A percentile compares a stretch with the other conserved stretches of the same genome.
Evolutionary conservation across 2,888 invertebrate species (phyloP).

Genomic region (Rhagonycha lutea): DNA sequence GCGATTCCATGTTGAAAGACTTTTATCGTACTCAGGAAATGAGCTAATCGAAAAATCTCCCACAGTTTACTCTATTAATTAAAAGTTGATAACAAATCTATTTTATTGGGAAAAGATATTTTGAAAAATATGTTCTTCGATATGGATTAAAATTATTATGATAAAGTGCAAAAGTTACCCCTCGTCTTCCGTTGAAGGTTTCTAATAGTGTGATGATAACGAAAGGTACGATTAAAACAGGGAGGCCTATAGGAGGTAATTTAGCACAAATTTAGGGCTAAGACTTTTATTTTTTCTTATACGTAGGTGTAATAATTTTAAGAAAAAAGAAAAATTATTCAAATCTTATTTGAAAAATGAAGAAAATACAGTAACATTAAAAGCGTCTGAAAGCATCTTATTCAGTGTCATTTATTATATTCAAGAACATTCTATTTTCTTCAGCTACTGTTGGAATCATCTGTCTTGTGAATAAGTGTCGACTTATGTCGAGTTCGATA

Average conservation of each 20-base stretch:
- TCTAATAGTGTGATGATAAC: too few relatives aligned
- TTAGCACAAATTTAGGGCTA: neutral
- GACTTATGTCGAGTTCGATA: slow-evolving; percentile 7
- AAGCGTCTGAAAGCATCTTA: neutral
- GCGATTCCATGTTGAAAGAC: too few relatives aligned
- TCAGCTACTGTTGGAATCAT: slow-evolving; percentile 1
- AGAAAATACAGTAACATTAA: neutral
- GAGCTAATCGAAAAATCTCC: too few relatives aligned
- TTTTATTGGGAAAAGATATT: too few relatives aligned
- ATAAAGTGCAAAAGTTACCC: too few relatives aligned
- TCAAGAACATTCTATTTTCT: slow-evolving; percentile 3
- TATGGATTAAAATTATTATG: too few relatives aligned
- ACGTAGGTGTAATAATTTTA: neutral
- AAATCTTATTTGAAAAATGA: neutral
- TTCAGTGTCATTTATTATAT: slow-evolving; percentile 4
- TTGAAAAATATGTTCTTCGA: too few relatives aligned
- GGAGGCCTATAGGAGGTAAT: neutral
- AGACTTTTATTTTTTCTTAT: neutral
- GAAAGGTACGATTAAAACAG: neutral
- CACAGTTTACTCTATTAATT: too few relatives aligned
- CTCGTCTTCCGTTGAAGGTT: too few relatives aligned
- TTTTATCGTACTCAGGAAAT: too few relatives aligned
- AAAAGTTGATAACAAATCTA: too few relatives aligned
- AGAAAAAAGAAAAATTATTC: neutral
- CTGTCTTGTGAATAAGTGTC: slow-evolving; percentile 9